A percentile compares a stretch with the other conserved stretches of the same genome.
phyloP scores from a whole-genome alignment of 92 coral and sea anemone genomes.

The Porites lobata region DNA sequence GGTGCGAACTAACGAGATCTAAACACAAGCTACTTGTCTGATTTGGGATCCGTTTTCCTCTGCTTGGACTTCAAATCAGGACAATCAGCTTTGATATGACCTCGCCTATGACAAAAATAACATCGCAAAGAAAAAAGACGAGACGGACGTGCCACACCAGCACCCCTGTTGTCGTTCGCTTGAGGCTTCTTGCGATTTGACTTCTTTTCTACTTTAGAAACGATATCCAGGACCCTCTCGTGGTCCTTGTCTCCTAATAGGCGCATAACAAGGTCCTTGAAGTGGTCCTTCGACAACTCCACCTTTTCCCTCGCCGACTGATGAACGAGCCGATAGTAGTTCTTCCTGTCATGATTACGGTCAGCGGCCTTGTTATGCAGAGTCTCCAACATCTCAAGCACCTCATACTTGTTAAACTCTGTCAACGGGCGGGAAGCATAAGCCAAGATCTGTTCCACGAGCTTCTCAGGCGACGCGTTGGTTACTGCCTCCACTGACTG shows the following conservation, averaged over 20 bases:
- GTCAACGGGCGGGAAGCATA: too few relatives aligned
- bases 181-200: not conserved
- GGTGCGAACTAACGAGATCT: not conserved
- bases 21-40: slow-evolving; percentile 10
- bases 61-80: slow-evolving; percentile 4
- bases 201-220: not conserved
- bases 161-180: not conserved
- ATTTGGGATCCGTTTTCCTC: slow-evolving; percentile 1
- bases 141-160: slow-evolving; percentile 23
- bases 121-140: not conserved
- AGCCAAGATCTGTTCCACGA: too few relatives aligned
- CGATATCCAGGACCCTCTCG: not conserved
- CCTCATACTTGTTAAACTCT: too few relatives aligned
- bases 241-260: not conserved
- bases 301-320: not conserved
- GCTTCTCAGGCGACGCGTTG: too few relatives aligned
- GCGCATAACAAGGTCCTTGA: not conserved
- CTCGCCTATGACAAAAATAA: slow-evolving; percentile 5
- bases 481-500: too few relatives aligned
- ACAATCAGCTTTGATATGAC: slow-evolving; percentile 9
- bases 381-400: slow-evolving; percentile 14
- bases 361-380: slow-evolving; percentile 19
- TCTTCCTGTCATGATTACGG: not conserved
- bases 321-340: slow-evolving; percentile 13
- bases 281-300: not conserved